Base-by-base conservation (phyloP, 2,888 invertebrate genomes). In the Pseudococcus jackbeardsleyi region DNA sequence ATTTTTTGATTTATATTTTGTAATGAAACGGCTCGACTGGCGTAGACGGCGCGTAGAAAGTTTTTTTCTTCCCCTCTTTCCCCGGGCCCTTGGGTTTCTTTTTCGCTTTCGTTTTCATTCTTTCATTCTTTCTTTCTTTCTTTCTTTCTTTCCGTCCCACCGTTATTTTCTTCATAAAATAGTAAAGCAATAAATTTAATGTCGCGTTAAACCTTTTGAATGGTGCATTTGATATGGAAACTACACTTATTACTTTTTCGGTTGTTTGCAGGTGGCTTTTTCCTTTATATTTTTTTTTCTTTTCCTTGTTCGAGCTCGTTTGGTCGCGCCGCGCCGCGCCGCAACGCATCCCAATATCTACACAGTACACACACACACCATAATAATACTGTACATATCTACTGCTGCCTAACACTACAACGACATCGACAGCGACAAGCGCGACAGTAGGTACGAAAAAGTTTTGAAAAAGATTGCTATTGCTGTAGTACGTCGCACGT, bases 171-270 rank as follows among this genome's bases (percentile, higher is more conserved):
- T 22, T 64, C 64, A 22, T 19, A 64, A 64, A 64, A 64, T 64
- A 64, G 64, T 64, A 64, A 64, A 64, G 64, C 64, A 64, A 64
- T 64, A 64, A 64, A 64, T 64, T 64, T 64, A 64, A 64, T 64
- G 64, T 64, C 22, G 64, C 22, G 64, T 64, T 64, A 64, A 64
- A 64, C 64, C 64, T 64, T 64, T 64, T 64, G 64, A 64, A 64
- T 22, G 64, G 64, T 64, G 22, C 64, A 64, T 64, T 64, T 64
- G 64, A 64, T 64, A 64, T 64, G 64, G 64, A 64, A 64, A 64
- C 64, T 64, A 64, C 22, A 64, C 64, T 64, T 64, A 64, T 64
- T 64, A 64, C 64, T 64, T 64, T 64, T 64, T 64, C 12, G 64
- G 64, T 64, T 64, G 64, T 64, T 64, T 64, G 64, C 64, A 64